Base-by-base conservation (phyloP, 2,888 invertebrate species). In the Cyclophora albipunctata region DNA sequence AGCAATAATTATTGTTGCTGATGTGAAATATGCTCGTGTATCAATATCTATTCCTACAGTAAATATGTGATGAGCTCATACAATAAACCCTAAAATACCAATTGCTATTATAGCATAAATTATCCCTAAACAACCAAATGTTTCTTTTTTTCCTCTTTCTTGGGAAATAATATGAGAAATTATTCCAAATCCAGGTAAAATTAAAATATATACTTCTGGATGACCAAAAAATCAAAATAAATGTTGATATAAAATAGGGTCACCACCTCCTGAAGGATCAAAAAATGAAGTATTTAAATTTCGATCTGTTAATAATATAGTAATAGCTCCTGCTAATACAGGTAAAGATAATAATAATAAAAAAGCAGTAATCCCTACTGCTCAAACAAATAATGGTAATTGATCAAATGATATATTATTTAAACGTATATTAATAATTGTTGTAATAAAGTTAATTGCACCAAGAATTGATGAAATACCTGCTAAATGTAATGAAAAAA, bases 201-300 rank as follows among this genome's bases (percentile, higher is more conserved):
- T 95, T 89, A 95, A 83, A 93, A 95, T 94, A 84, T 95, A 96
- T 57, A 95, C 94, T 91, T 95, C 95, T 5, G 95, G 95, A 50
- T 95, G 95, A 0, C 95, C 95, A 91, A 95, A 96, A 87, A 95
- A 95, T 92, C 95, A 95, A 86, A 96, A 95, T 90, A 95, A 84
- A 78, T 95, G 94, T 91, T 95, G 94, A 49, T 93, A 95, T 63
- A 95, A 64, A 83, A 95, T 91, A 2, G 94, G 95, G 50, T 95
- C 95, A 49, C 95, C 95, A 35, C 95, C 95, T 54, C 94, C 94
- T 0, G 91, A 90, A 0, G 94, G 94, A 40, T 95, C 94, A 90
- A 95, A 95, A 80, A 95, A 95, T 1, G 93, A 91, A 1, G 94
- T 94, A 89, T 94, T 94, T 77, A 95, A 75, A 83, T 95, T 95